A percentile compares a stretch with the other conserved stretches of the same genome.
Conservation (phyloP, 2,888 invertebrate species). For the Epistrophe grossulariae region DNA sequence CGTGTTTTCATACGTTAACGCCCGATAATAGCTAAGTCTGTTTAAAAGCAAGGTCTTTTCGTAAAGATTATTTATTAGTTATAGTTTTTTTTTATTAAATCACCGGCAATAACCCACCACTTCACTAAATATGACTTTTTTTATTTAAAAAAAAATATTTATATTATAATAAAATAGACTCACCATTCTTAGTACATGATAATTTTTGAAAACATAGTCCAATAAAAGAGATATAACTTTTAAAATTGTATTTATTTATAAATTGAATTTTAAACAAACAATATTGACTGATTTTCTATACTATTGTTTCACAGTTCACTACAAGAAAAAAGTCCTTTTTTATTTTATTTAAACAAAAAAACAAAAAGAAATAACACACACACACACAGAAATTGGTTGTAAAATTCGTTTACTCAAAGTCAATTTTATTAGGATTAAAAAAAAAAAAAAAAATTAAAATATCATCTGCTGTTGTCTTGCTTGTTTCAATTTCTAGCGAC, state of each 20-base stretch:
- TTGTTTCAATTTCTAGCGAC: constrained; percentile 41
- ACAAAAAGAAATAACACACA: not conserved
- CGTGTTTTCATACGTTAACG: constrained; percentile 2
- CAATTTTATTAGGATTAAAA: not conserved
- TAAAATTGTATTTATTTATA: not conserved
- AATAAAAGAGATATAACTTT: constrained; percentile 17
- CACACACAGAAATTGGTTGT: not conserved
- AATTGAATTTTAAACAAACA: not conserved
- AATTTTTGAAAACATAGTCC: constrained; percentile 55
- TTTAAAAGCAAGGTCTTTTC: constrained; percentile 35
- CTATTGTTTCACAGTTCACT: not conserved
- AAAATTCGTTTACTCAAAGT: not conserved
- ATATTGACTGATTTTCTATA: too few relatives aligned
- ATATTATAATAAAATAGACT: constrained; percentile 6
- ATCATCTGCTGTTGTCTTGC: not conserved
- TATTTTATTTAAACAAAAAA: not conserved
- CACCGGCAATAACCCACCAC: constrained; percentile 51
- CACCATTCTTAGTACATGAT: constrained; percentile 71
- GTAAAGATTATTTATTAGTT: constrained; percentile 22
- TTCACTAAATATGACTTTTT: constrained; percentile 51
- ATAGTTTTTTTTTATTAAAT: constrained; percentile 22
- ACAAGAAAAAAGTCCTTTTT: not conserved
- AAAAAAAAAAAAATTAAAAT: not conserved
- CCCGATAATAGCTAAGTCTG: constrained; percentile 31
- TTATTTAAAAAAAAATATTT: not conserved